A percentile compares a stretch with the other conserved stretches of the same genome.
These are phyloP conservation scores for Harpegnathos saltator DNA, from an alignment of 1,140 invertebrate species.

Conservation along the genomic window DNA sequence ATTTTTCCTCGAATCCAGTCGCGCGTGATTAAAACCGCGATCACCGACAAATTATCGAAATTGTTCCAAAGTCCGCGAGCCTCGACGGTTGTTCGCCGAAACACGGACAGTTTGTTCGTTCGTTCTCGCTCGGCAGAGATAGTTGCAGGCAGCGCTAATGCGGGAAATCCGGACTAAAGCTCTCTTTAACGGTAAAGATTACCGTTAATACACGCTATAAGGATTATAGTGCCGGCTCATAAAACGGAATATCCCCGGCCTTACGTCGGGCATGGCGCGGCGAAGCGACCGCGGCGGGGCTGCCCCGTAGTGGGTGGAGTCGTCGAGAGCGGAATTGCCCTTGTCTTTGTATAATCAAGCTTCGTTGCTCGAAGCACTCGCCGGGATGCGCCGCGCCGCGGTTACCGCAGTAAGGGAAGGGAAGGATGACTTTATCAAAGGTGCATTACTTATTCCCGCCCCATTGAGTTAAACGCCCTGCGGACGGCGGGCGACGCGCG, in stretches of 20 bases:
- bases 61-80: conserved; percentile 1
- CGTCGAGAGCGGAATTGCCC: conserved; percentile 34
- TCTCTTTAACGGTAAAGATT: conserved; percentile 71
- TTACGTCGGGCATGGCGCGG: too few species aligned
- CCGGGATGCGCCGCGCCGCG: conserved; percentile 16
- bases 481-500: conserved; percentile 20
- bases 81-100: background rate
- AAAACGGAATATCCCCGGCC: conserved; percentile 47
- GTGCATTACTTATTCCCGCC: conserved; percentile 64
- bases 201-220: conserved; percentile 69
- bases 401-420: conserved; percentile 15
- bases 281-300: background rate
- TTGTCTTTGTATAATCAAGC: conserved; percentile 74
- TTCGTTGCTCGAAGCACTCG: conserved; percentile 31
- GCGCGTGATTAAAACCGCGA: background rate
- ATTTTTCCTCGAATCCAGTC: too few species aligned
- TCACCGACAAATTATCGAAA: conserved; percentile 12
- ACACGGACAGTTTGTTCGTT: background rate
- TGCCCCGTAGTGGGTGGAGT: background rate
- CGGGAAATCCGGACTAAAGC: conserved; percentile 61
- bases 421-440: conserved; percentile 58
- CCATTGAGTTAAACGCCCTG: conserved; percentile 62
- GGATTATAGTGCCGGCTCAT: conserved; percentile 46
- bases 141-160: conserved; percentile 56
- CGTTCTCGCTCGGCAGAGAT: background rate